Conservation (phyloP, 2,888 invertebrate species). For the Xylota sylvarum region DNA sequence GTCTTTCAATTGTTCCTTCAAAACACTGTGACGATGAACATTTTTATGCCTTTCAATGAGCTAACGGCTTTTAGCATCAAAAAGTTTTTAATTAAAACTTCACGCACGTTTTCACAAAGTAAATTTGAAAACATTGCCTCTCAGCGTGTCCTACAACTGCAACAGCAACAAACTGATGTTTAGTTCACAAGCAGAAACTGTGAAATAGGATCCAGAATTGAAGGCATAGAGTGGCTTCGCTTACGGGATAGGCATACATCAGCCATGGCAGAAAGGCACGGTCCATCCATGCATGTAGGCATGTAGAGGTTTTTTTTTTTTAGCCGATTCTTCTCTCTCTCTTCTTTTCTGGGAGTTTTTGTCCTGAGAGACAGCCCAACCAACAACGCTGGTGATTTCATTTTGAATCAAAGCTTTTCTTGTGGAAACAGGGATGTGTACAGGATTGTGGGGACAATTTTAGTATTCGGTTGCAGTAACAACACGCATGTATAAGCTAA, state of each 20-base stretch:
- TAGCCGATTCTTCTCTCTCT: constrained; percentile 5
- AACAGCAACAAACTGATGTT: constrained; percentile 59
- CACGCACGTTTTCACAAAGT: constrained; percentile 77
- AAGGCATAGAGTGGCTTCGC: constrained; percentile 48
- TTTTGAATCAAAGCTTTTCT: constrained; percentile 69
- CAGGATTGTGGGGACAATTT: constrained; percentile 56
- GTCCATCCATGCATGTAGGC: constrained; percentile 71
- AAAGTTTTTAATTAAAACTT: constrained; percentile 77
- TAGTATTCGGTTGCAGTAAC: constrained; percentile 73
- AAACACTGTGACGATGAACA: constrained; percentile 42
- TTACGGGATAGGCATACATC: constrained; percentile 21
- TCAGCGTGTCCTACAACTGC: constrained; percentile 65
- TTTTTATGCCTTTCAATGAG: constrained; percentile 74
- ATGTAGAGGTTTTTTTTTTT: constrained; percentile 35
- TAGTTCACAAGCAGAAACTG: constrained; percentile 75
- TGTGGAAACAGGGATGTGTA: constrained; percentile 50
- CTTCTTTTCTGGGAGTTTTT: constrained; percentile 14
- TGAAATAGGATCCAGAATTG: constrained; percentile 71
- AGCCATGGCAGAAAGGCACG: constrained; percentile 38
- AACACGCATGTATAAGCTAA: constrained; percentile 61
- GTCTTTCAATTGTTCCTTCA: constrained; percentile 65
- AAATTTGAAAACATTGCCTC: constrained; percentile 73
- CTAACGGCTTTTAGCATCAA: constrained; percentile 72
- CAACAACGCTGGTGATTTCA: constrained; percentile 57
- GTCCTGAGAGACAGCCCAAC: constrained; percentile 46